Evolutionary conservation across 2,113 vertebrate species (phyloP), one percentile per base, ranked within the genome.

Genomic region (Nyctibius bracteatus): DNA sequence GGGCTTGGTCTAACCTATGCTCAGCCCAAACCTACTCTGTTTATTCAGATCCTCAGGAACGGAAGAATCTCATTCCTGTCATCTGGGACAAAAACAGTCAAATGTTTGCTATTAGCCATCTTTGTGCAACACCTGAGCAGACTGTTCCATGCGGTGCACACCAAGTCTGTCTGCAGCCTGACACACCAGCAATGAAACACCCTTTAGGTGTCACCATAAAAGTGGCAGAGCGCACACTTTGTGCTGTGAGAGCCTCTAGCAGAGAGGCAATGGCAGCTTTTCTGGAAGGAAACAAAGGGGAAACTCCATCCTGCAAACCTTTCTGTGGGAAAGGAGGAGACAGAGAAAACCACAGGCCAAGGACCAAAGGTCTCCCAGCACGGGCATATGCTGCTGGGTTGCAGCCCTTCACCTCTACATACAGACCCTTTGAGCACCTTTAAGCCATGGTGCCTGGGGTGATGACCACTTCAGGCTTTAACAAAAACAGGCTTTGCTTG

Each of bases 111-210:
- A 19, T 43, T 61, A 57, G 19, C 18, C 10, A 14, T 14, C n/a
- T 37, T n/a, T 21, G n/a, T 67, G 75, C 52, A 78, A 54, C 17
- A 46, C 24, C 23, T 24, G 37, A 85, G 82, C 2, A 14, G 47
- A 52, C 16, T 22, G 37, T 51, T 79, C 59, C 27, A 31, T 4
- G 21, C 6, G 2, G 22, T 23, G n/a, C 43, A 49, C 0, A 0
- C 31, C 7, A 2, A 37, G 23, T 18, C 51, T 71, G n/a, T 27
- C 24, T 51, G 49, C 77, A 92, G 35, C 30, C 63, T 77, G 68
- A 54, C 44, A 81, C 17, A 4, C 20, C 12, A 18, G 37, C 55
- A 49, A 10, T 22, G 57, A 71, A 86, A 79, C 39, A 43, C 7
- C 19, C 31, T 46, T 57, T 57, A 71, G 9, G 14, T 3, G 9